Percentiles rank a stretch among this genome's conserved stretches.
These are phyloP conservation scores for Falco rusticolus DNA, from an alignment of 2,797 vertebrate genomes.

Conservation along the genomic window DNA sequence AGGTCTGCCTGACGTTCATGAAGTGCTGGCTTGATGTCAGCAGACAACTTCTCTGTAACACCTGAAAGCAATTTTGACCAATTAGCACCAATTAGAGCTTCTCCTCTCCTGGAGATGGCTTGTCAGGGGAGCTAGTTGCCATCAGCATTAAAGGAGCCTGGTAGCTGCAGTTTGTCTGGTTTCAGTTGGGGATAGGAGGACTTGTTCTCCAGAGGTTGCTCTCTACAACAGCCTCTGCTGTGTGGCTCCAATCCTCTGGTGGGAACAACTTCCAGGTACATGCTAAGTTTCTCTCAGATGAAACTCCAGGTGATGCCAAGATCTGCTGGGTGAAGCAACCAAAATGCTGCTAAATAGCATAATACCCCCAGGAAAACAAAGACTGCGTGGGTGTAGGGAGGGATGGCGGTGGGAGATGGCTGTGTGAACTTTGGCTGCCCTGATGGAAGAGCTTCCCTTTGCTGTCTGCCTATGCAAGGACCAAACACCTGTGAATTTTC, in stretches of 20 bases:
- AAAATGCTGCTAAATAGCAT: not conserved
- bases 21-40: not conserved
- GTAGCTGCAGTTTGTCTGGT: not conserved
- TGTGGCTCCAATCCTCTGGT: accelerated
- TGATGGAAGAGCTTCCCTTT: not conserved
- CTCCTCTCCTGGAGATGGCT: not conserved
- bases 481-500: not conserved
- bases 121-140: not conserved
- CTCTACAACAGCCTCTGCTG: not conserved
- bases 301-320: not conserved
- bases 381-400: not conserved
- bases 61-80: not conserved
- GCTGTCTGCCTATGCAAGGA: not conserved
- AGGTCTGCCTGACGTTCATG: not conserved
- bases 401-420: not conserved
- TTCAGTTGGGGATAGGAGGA: not conserved
- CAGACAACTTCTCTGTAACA: not conserved
- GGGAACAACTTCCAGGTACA: not conserved
- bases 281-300: not conserved
- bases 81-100: not conserved
- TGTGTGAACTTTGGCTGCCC: not conserved
- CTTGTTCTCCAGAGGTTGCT: not conserved
- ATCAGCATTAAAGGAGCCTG: not conserved
- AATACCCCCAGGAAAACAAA: not conserved
- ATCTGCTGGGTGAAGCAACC: not conserved